A percentile compares a stretch with the other conserved stretches of the same genome.
Evolutionary conservation across 2,797 vertebrate species (phyloP).

Genomic region (Melanogrammus aeglefinus): DNA sequence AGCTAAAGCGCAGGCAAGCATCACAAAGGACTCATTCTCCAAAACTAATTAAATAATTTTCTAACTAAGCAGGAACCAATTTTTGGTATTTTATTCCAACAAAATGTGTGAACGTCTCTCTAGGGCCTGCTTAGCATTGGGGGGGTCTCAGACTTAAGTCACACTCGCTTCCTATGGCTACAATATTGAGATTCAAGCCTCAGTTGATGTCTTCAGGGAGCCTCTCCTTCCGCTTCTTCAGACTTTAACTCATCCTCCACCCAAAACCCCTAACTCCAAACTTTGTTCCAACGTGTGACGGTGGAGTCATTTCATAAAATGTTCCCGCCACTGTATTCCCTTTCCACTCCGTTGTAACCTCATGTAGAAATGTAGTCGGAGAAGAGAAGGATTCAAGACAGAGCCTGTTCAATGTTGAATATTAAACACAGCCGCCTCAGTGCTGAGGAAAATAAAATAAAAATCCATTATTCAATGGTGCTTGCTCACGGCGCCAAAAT

Average conservation of each 20-base stretch:
- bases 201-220: not conserved
- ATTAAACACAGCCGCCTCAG: constrained; percentile 2
- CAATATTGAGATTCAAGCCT: not conserved
- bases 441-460: constrained; percentile 2
- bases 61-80: not conserved
- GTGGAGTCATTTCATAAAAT: constrained; percentile 56
- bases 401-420: constrained; percentile 48
- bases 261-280: not conserved
- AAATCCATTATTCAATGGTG: not conserved
- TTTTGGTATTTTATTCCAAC: not conserved
- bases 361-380: constrained; percentile 39
- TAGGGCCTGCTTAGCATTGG: not conserved
- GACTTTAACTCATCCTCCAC: not conserved
- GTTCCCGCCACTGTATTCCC: constrained; percentile 57
- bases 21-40: not conserved
- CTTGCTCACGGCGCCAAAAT: not conserved
- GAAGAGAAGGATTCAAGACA: constrained; percentile 23
- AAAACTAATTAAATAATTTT: not conserved
- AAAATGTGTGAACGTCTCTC: constrained; percentile 1
- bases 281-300: not conserved
- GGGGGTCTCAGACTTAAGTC: not conserved
- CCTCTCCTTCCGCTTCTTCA: not conserved
- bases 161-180: not conserved
- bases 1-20: not conserved
- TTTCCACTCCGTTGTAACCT: constrained; percentile 52